Evolutionary conservation across 2,888 invertebrate species (phyloP).

Genomic region (Pyrrhia umbra): DNA sequence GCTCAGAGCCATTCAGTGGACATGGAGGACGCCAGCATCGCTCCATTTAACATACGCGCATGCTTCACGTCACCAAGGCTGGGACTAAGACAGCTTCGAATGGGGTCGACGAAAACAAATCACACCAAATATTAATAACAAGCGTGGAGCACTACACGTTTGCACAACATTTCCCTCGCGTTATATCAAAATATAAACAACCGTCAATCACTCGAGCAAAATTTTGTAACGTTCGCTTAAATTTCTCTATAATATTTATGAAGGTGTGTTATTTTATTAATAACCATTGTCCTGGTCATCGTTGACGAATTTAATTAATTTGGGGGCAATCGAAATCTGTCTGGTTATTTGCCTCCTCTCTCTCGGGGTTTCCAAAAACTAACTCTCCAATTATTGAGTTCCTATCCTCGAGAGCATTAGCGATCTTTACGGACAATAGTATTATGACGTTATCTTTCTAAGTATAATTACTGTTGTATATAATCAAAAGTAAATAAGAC

Average conservation of each 20-base stretch:
- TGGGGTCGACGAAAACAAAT: constrained; percentile 41
- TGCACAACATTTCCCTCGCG: constrained; percentile 15
- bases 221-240: constrained; percentile 34
- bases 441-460: constrained; percentile 12
- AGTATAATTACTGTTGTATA: constrained; percentile 28
- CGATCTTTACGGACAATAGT: constrained; percentile 23
- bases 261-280: constrained; percentile 28
- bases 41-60: constrained; percentile 83
- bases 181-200: constrained; percentile 53
- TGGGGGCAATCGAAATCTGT: constrained; percentile 14
- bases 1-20: constrained; percentile 80
- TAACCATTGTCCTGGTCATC: constrained; percentile 12
- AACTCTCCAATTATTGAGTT: constrained; percentile 47
- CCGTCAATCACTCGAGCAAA: constrained; percentile 41
- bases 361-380: constrained; percentile 32
- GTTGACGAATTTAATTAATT: constrained; percentile 22
- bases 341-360: constrained; percentile 24
- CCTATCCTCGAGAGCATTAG: constrained; percentile 17
- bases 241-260: constrained; percentile 26
- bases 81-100: constrained; percentile 61
- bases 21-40: constrained; percentile 81
- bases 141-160: constrained; percentile 10
- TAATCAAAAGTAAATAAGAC: constrained; percentile 38
- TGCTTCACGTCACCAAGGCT: constrained; percentile 73
- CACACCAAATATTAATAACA: constrained; percentile 39